A percentile compares a stretch with the other conserved stretches of the same genome.
phyloP scores from a whole-genome alignment of 2,797 vertebrate species.

The Myotis myotis region DNA sequence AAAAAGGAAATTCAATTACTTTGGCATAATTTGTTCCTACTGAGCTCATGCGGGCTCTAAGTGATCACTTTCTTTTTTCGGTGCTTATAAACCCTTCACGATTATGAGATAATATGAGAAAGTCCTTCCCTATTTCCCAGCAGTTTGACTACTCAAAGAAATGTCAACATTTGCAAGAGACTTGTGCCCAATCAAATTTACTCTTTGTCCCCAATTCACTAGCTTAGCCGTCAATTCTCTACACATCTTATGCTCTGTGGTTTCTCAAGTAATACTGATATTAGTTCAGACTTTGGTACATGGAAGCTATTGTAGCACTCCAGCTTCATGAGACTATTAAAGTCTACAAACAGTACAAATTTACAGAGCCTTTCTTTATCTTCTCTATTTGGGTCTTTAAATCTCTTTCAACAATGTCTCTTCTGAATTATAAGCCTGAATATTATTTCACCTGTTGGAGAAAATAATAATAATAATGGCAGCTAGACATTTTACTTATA shows the following conservation, averaged over 20 bases:
- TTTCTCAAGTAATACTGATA: not conserved
- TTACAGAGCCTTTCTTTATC: not conserved
- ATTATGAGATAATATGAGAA: not conserved
- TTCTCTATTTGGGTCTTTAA: not conserved
- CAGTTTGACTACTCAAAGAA: not conserved
- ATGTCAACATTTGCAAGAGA: not conserved
- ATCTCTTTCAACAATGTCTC: not conserved
- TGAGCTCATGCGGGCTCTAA: conserved; percentile 45
- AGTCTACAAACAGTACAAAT: not conserved
- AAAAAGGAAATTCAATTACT: conserved; percentile 70
- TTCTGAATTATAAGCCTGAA: conserved; percentile 21
- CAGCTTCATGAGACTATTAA: not conserved
- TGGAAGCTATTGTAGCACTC: not conserved
- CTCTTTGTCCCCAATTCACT: not conserved
- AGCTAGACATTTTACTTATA: not conserved
- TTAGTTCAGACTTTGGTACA: not conserved
- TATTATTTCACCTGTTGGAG: not conserved
- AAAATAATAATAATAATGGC: not conserved
- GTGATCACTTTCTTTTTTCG: conserved; percentile 33
- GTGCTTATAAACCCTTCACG: not conserved
- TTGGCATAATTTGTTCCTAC: conserved; percentile 61
- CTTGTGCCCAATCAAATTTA: not conserved
- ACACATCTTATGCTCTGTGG: not conserved
- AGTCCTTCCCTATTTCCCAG: not conserved
- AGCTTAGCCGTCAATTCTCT: not conserved